Evolutionary conservation across 2,797 vertebrate genomes (phyloP), one percentile per base, ranked within the genome.

Genomic region (Lutjanus campechanus): DNA sequence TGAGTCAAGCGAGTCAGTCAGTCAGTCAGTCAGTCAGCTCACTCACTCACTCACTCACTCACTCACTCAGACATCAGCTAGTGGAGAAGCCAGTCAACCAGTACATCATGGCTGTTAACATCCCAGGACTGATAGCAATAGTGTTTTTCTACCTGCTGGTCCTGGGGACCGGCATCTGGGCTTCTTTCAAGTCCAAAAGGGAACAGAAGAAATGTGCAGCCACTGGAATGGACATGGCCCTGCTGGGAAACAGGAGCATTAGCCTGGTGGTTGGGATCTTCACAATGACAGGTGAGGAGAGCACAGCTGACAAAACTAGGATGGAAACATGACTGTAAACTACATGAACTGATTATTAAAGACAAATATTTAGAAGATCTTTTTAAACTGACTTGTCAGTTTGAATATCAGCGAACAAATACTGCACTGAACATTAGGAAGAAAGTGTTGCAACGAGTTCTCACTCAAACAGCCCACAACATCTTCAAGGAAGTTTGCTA

Each of bases 161-260:
- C 8, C 73, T 92, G 0, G 84, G 74, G 6, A 86, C 47, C 0
- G 77, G 90, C 20, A 76, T 90, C 60, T 92, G 90, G 89, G 89
- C 82, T 13, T 89, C 79, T 2, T 59, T 76, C 44, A 86, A 76
- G 58, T 80, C 86, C 73, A 83, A 53, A 36, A 69, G 44, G 43
- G 16, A 73, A 8, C 59, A 82, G 79, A 79, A 25, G 49, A 86
- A 67, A 47, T 62, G 20, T 25, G 58, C n/a, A 7, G 79, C 68
- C 19, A 60, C 67, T 47, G 53, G 66, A 19, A 75, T 84, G 70
- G 85, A 91, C 47, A 87, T 83, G 73, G 5, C 72, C 9, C 44
- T 89, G 46, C 68, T 91, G 68, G 86, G 77, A n/a, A 87, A 90
- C 69, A 65, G 82, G 3, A 9, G 44, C 51, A 86, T 89, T 15